Percentiles rank a stretch among this genome's conserved stretches.
These are phyloP conservation scores for Sycophaga agraensis DNA, from an alignment of 1,140 invertebrate genomes.

Conservation along the genomic window DNA sequence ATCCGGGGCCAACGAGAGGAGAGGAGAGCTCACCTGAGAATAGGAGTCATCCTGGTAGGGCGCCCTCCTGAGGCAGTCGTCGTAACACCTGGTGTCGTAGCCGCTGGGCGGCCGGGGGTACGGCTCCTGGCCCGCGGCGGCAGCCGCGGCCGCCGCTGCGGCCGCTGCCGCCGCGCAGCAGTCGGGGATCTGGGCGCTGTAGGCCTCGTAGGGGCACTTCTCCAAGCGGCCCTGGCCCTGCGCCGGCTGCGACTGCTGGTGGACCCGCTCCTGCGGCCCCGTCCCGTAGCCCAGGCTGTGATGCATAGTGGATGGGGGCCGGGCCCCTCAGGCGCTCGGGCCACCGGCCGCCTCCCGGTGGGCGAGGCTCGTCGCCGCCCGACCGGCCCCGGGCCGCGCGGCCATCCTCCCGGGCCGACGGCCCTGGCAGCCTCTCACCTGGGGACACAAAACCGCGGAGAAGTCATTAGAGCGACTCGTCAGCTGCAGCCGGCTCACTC, in stretches of 20 bases:
- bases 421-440: background rate
- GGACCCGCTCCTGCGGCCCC: conserved; percentile 54
- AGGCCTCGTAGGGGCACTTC: conserved; percentile 53
- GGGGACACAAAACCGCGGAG: too few relatives aligned
- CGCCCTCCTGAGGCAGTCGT: conserved; percentile 52
- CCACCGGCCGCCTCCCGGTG: background rate
- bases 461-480: too few relatives aligned
- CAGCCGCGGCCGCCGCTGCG: conserved; percentile 38
- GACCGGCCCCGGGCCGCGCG: background rate
- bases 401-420: background rate
- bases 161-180: conserved; percentile 49
- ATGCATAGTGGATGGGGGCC: too few relatives aligned
- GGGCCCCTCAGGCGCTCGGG: too few relatives aligned
- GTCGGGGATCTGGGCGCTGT: conserved; percentile 53
- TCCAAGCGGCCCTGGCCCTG: conserved; percentile 24
- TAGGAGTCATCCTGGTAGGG: conserved; percentile 53
- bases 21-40: conserved; percentile 50
- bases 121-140: conserved; percentile 45
- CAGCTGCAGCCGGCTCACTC: too few relatives aligned
- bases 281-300: conserved; percentile 41
- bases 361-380: background rate
- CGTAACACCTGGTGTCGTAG: conserved; percentile 52
- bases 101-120: conserved; percentile 52
- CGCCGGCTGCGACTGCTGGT: conserved; percentile 41
- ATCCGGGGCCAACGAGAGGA: too few relatives aligned